phyloP scores from a whole-genome alignment of 2,113 vertebrate species.

The Entelurus aequoreus region DNA sequence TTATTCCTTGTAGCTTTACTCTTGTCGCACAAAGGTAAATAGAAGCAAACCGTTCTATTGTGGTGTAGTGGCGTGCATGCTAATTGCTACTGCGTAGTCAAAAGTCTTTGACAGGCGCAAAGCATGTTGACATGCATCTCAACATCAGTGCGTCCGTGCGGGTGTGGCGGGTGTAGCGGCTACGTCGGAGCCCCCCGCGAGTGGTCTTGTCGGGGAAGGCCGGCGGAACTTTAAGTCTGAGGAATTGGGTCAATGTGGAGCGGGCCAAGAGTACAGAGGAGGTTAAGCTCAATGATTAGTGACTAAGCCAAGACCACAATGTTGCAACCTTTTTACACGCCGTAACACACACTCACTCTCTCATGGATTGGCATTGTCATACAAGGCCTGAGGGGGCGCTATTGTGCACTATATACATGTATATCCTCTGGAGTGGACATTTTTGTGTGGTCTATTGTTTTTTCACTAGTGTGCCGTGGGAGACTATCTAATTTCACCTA shows the following conservation, averaged over 20 bases:
- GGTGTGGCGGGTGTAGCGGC: background rate
- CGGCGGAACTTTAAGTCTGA: slow-evolving; percentile 55
- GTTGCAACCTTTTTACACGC: slow-evolving; percentile 44
- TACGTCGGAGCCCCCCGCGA: background rate
- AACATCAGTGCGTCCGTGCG: no score
- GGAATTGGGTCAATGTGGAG: slow-evolving; percentile 71
- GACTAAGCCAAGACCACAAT: slow-evolving; percentile 64
- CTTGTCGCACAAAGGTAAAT: no score
- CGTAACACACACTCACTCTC: slow-evolving; percentile 4
- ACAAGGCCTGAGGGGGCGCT: no score
- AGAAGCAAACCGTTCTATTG: no score
- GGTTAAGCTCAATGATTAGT: slow-evolving; percentile 71
- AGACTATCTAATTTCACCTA: no score
- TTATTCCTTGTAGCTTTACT: no score
- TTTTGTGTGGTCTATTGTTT: no score
- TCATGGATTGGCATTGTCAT: no score
- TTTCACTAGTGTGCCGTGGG: no score
- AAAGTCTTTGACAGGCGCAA: background rate
- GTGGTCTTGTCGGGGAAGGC: slow-evolving; percentile 32
- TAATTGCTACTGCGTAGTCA: background rate
- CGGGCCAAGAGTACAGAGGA: slow-evolving; percentile 53
- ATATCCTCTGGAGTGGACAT: no score
- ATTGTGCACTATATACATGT: no score
- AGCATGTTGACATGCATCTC: background rate
- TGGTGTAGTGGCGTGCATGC: background rate